Evolutionary conservation across 2,113 vertebrate species (phyloP).

Genomic region (Isichthys henryi): DNA sequence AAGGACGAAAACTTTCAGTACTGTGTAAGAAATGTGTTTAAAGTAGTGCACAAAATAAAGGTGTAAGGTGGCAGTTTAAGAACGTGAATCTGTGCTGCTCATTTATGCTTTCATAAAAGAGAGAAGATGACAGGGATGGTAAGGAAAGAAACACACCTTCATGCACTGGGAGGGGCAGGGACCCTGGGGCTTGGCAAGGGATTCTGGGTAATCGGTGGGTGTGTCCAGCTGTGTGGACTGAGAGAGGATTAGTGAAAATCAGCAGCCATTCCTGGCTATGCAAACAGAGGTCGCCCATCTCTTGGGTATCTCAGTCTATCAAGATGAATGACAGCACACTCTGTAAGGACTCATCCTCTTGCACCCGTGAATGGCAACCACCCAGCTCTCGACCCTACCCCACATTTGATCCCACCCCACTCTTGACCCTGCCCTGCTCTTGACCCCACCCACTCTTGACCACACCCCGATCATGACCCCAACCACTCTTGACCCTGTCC

Average conservation of each 20-base stretch:
- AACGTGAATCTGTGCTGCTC: not conserved
- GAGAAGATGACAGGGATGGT: not conserved
- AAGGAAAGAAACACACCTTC: constrained; percentile 46
- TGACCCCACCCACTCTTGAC: not conserved
- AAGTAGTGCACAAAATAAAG: not conserved
- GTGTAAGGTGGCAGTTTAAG: not conserved
- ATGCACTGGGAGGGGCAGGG: constrained; percentile 55
- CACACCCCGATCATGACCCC: not conserved
- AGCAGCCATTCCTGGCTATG: not conserved
- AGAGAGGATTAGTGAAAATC: not conserved
- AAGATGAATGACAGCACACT: not conserved
- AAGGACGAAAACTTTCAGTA: not conserved
- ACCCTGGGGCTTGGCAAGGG: constrained; percentile 50
- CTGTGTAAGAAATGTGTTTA: not conserved
- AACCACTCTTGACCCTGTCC: not conserved
- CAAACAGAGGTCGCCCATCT: not conserved
- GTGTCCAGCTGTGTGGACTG: constrained; percentile 57
- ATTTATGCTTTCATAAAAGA: not conserved
- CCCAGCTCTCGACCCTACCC: not conserved
- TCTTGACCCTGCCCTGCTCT: not conserved
- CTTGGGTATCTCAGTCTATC: not conserved
- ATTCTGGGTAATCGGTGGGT: constrained; percentile 51
- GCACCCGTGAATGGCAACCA: not conserved
- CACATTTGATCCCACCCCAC: not conserved
- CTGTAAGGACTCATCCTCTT: not conserved